Conservation (phyloP, 2,888 invertebrate genomes). For the Torymus auratus region DNA sequence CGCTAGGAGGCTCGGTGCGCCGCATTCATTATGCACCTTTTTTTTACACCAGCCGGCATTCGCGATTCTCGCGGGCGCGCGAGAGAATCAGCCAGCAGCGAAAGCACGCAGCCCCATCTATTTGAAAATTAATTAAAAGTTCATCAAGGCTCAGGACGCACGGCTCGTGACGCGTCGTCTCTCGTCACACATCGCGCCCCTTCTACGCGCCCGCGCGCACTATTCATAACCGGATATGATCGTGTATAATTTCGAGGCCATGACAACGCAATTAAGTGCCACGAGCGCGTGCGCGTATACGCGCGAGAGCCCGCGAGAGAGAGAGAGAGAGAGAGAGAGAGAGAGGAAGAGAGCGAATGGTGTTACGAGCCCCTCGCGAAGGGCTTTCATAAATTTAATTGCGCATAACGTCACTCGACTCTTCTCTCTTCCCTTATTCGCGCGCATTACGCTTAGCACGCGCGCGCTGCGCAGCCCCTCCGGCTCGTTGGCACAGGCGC, state of each 20-base stretch:
- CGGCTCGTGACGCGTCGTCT: slow-evolving; percentile 16
- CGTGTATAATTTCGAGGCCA: slow-evolving; percentile 42
- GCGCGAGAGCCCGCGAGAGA: background rate
- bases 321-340: background rate
- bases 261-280: slow-evolving; percentile 53
- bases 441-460: background rate
- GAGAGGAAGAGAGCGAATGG: slow-evolving; percentile 13
- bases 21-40: too few relatives aligned
- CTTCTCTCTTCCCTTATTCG: slow-evolving; percentile 47
- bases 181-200: slow-evolving; percentile 26
- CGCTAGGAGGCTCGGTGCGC: too few relatives aligned
- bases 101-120: background rate
- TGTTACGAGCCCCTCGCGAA: slow-evolving; percentile 40
- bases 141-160: slow-evolving; percentile 19
- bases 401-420: slow-evolving; percentile 53
- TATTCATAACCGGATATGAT: slow-evolving; percentile 46
- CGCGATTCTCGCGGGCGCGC: too few relatives aligned
- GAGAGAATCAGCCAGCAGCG: too few relatives aligned
- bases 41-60: too few relatives aligned
- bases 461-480: background rate
- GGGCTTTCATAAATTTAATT: slow-evolving; percentile 55
- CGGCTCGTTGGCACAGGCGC: slow-evolving; percentile 34
- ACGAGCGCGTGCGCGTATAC: slow-evolving; percentile 3
- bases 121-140: slow-evolving; percentile 39
- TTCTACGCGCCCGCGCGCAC: background rate